Evolutionary conservation across 92 coral and sea anemone genomes (phyloP), one percentile per base, ranked within the genome.

Genomic region (Porites rus): DNA sequence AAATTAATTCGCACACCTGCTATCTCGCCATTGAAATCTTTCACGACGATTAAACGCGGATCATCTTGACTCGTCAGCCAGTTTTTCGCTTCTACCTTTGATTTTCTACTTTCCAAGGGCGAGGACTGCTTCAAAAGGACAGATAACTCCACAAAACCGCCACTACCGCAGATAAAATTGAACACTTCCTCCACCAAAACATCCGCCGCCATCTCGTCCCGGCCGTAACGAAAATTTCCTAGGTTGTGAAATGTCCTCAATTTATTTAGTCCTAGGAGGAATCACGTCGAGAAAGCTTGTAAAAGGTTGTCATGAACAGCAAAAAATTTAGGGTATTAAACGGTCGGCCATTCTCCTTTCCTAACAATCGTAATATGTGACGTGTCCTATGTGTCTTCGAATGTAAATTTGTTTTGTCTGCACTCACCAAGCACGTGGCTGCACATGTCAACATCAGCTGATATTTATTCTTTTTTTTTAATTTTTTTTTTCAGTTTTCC

Each of bases 161-260:
- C 89, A 12, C 74, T 79, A 18, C 59, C 70, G 76, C 90, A 78
- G 46, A 90, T 68, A 68, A 28, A 90, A 66, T 85, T 86, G 81
- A 85, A 90, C 25, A 90, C 78, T 20, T 90, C 50, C 51, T 60
- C 86, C 10, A 72, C 61, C 59, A 72, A 56, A 83, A 83, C 78
- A 83, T 72, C 80, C 4, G 51, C 76, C 76, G 85, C 85, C 85
- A 80, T 80, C 24, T 17, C 66, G 67, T 38, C 46, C 46, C 17
- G 10, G 8, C 22, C 8, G 4, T 1, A 16, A 12, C 9, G 20
- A 77, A 18, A 19, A 1, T 53, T 60, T 77, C 70, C 25, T 5
- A 31, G 81, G 46, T 38, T 38, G 5, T 38, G 46, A 38, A 38
- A 38, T 38, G 5, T 38, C 46, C 2, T 38, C 0, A 38, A 38